phyloP scores from a whole-genome alignment of 2,113 vertebrate genomes.

The Patagioenas fasciata region DNA sequence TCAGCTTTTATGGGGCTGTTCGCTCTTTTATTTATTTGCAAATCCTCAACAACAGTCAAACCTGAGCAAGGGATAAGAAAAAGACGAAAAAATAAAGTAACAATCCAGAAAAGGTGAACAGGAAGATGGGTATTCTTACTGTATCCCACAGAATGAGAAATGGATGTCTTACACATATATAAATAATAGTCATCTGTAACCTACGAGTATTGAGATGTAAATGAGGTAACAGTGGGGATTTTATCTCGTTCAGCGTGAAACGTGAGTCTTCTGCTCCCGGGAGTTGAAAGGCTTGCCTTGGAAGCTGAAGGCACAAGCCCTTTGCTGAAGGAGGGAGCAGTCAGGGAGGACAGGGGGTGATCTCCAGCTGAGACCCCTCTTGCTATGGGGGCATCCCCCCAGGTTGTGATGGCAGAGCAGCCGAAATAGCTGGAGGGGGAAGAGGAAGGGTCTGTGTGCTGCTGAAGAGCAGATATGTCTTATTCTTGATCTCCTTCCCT shows the following conservation, averaged over 20 bases:
- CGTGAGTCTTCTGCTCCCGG: not conserved
- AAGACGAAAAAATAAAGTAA: not conserved
- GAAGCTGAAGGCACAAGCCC: not conserved
- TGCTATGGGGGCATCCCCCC: fast-evolving
- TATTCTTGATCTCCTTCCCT: not conserved
- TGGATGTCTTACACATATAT: slow-evolving; percentile 25
- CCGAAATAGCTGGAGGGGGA: not conserved
- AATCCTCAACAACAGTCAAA: slow-evolving; percentile 48
- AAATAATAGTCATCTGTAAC: slow-evolving; percentile 50
- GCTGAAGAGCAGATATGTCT: not conserved
- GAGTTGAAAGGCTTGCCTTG: slow-evolving; percentile 6
- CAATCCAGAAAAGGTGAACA: not conserved
- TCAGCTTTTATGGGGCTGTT: slow-evolving; percentile 54
- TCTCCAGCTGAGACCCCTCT: not conserved
- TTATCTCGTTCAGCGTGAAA: slow-evolving; percentile 22
- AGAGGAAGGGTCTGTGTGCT: fast-evolving
- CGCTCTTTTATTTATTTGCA: slow-evolving; percentile 59
- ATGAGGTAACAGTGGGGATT: slow-evolving; percentile 56
- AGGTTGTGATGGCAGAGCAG: not conserved
- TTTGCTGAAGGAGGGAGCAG: not conserved
- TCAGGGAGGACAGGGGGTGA: not conserved
- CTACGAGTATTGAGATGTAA: slow-evolving; percentile 57
- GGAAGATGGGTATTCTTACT: not conserved
- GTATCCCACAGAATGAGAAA: slow-evolving; percentile 18
- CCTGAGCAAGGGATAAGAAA: not conserved